These are phyloP conservation scores for Amphipyra tragopoginis DNA, from an alignment of 2,888 invertebrate genomes.

Conservation along the genomic window DNA sequence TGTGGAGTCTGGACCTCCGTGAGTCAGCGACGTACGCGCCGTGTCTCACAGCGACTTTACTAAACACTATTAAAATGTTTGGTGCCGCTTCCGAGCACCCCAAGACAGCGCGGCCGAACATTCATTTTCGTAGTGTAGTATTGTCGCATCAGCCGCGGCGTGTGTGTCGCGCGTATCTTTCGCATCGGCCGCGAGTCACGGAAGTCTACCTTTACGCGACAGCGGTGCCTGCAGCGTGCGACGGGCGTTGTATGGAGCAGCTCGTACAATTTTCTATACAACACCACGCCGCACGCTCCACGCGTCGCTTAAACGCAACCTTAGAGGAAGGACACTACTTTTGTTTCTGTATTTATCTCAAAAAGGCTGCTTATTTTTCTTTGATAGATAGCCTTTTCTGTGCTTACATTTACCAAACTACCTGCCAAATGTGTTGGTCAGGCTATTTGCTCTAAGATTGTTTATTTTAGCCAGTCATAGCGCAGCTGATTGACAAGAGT, in stretches of 20 bases:
- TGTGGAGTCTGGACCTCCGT: too few relatives aligned
- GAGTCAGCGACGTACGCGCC: too few relatives aligned
- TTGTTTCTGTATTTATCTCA: not conserved
- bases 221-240: not conserved
- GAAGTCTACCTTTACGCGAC: too few relatives aligned
- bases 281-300: not conserved
- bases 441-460: not conserved
- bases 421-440: not conserved
- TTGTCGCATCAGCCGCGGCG: too few relatives aligned
- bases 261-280: not conserved
- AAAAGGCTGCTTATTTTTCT: not conserved
- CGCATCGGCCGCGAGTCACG: too few relatives aligned
- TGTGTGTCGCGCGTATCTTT: too few relatives aligned
- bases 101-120: too few relatives aligned
- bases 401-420: not conserved
- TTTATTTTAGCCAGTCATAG: not conserved
- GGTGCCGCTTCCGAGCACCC: too few relatives aligned
- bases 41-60: too few relatives aligned
- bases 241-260: not conserved
- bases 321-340: not conserved
- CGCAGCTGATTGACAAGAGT: not conserved
- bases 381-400: not conserved
- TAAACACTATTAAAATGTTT: too few relatives aligned
- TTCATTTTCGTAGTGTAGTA: too few relatives aligned
- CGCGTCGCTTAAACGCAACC: not conserved